A percentile compares a stretch with the other conserved stretches of the same genome.
phyloP scores from a whole-genome alignment of 2,113 vertebrate species.

The Haemorhous mexicanus region DNA sequence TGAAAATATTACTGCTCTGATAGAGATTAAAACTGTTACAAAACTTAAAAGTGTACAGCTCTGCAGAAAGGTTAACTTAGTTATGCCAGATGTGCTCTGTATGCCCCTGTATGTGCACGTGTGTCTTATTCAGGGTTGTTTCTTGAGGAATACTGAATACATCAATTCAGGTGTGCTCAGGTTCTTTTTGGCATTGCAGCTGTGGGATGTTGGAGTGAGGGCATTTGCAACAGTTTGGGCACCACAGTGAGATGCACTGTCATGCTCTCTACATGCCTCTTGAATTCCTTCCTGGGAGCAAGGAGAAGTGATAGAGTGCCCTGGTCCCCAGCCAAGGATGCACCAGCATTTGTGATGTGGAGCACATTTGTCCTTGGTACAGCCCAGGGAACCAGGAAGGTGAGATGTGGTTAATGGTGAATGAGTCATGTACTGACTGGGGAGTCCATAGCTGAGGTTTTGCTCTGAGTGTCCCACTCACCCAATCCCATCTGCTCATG shows the following conservation, averaged over 20 bases:
- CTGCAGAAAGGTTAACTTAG: not conserved
- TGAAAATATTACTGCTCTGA: not conserved
- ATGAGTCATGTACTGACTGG: not conserved
- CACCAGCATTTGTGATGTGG: not conserved
- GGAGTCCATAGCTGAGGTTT: not conserved
- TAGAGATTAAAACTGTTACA: not conserved
- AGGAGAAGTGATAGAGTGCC: not conserved
- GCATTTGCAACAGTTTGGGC: too few species aligned
- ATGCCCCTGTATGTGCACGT: fast-evolving
- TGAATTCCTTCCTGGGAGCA: not conserved
- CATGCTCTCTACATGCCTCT: not conserved
- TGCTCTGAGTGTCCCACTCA: not conserved
- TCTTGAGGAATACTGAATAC: not conserved
- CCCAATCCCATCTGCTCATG: not conserved
- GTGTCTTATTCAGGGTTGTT: not conserved
- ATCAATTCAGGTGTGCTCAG: not conserved
- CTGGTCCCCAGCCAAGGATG: not conserved
- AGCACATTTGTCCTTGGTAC: not conserved
- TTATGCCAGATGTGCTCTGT: not conserved
- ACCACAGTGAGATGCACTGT: not conserved
- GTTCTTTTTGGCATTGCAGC: not conserved
- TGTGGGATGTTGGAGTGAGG: not conserved
- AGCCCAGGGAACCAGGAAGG: not conserved
- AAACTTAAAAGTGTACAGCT: not conserved
- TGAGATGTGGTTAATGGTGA: fast-evolving